Conservation (phyloP, 2,113 vertebrate species). For the Spheniscus mendiculus region DNA sequence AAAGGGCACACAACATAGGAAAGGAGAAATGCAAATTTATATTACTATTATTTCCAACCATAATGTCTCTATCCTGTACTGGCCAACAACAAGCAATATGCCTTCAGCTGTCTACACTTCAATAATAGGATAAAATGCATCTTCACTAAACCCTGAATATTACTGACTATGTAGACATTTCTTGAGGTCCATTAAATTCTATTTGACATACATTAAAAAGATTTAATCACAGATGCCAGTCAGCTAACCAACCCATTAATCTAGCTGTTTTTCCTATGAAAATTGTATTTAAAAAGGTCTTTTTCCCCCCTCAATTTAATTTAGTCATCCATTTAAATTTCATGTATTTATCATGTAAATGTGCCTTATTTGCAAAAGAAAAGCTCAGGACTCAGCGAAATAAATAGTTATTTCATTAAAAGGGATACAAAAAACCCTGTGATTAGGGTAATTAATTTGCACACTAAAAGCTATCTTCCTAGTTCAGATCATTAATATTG, state of each 20-base stretch:
- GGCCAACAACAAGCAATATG: background rate
- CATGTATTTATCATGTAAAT: constrained; percentile 85
- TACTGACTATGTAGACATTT: constrained; percentile 73
- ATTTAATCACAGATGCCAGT: constrained; percentile 83
- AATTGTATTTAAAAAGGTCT: constrained; percentile 79
- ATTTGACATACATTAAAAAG: constrained; percentile 82
- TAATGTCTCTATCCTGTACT: background rate
- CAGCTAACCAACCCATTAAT: constrained; percentile 83
- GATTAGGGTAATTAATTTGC: constrained; percentile 87
- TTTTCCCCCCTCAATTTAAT: constrained; percentile 74
- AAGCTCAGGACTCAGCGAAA: constrained; percentile 81
- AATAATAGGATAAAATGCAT: constrained; percentile 53
- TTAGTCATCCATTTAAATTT: constrained; percentile 84
- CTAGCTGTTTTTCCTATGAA: constrained; percentile 81
- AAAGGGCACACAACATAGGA: background rate
- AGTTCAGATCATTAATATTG: constrained; percentile 86
- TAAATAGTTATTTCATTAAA: constrained; percentile 88
- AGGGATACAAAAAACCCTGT: constrained; percentile 82
- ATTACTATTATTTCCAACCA: background rate
- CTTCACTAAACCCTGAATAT: constrained; percentile 60
- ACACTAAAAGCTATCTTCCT: constrained; percentile 83
- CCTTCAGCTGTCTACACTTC: constrained; percentile 14
- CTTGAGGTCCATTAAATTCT: constrained; percentile 82
- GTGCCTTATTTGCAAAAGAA: constrained; percentile 84
- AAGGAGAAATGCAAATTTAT: background rate